Evolutionary conservation across 2,113 vertebrate species (phyloP), one percentile per base, ranked within the genome.

Genomic region (Castor canadensis): DNA sequence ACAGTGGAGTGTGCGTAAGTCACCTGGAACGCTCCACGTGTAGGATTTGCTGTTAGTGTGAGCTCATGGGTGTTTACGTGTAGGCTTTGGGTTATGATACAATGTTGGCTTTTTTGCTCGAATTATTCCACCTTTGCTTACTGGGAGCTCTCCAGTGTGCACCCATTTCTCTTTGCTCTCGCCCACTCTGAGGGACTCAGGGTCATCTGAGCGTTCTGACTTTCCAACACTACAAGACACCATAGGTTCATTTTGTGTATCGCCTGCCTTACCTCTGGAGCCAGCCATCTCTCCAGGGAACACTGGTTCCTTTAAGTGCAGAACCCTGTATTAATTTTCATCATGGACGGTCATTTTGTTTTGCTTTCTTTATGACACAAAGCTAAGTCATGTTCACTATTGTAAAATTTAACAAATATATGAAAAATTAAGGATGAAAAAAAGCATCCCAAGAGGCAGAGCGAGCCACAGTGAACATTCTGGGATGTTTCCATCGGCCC

Each of bases 301-400:
- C 49, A n/a, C 35, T 28, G 60, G 52, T 75, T 54, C 56, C 82
- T 52, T 60, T 84, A 69, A 54, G 19, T 54, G 45, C 19, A 85
- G 19, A 73, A 60, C 4, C n/a, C 19, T 56, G 3, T 75, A 16
- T 92, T 94, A 75, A 66, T 96, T 89, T 94, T 83, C 80, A 64
- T 45, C 85, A 84, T 75, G 20, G 9, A 6, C 6, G 47, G 13
- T 66, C 32, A 38, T 69, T 92, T 67, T 75, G 60, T 79, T 69
- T 71, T 69, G 32, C 64, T 95, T 96, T 89, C 54, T 95, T 91
- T 35, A 67, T 47, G 40, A 92, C 38, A 56, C 79, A 76, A 93
- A 87, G 83, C 28, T 67, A 79, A 95, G 49, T 82, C 56, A 73
- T 64, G 32, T 17, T 69, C 3, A 0, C 58, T 80, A 8, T 67